phyloP scores from a whole-genome alignment of 2,888 invertebrate genomes.

The Agrilus mali region DNA sequence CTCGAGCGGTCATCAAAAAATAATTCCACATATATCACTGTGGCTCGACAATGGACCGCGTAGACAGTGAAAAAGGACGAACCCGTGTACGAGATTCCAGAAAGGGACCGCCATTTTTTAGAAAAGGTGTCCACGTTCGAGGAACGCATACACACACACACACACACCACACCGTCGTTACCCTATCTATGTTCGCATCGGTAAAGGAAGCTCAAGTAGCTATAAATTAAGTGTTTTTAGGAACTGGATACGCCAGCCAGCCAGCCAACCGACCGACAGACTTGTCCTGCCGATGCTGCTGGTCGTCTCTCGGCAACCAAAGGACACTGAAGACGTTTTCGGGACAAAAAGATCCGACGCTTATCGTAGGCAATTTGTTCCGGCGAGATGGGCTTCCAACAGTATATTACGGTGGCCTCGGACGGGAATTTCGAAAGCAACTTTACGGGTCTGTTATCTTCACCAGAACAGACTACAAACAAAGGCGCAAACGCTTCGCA shows the following conservation, averaged over 20 bases:
- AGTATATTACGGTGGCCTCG: too few relatives aligned
- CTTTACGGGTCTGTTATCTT: too few relatives aligned
- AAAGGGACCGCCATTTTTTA: constrained; percentile 22
- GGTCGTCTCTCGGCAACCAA: constrained; percentile 3
- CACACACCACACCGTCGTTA: too few relatives aligned
- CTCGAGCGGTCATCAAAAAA: too few relatives aligned
- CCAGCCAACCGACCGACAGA: constrained; percentile 7
- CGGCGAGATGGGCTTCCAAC: constrained; percentile 4
- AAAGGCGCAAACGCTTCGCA: too few relatives aligned
- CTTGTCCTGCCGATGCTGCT: too few relatives aligned
- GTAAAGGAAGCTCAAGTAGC: constrained; percentile 23
- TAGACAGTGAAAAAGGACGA: not conserved
- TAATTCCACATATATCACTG: too few relatives aligned
- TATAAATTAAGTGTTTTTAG: constrained; percentile 25
- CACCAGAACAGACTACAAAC: too few relatives aligned
- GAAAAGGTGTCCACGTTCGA: constrained; percentile 21
- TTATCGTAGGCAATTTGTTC: constrained; percentile 23
- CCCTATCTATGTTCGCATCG: constrained; percentile 12
- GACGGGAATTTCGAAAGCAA: too few relatives aligned
- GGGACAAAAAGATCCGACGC: constrained; percentile 16
- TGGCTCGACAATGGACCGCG: not conserved
- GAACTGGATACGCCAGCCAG: constrained; percentile 15
- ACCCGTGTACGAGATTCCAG: constrained; percentile 16
- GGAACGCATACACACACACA: constrained; percentile 17
- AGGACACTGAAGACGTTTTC: constrained; percentile 13